phyloP scores from a whole-genome alignment of 1,140 invertebrate genomes.

The Pinna nobilis region DNA sequence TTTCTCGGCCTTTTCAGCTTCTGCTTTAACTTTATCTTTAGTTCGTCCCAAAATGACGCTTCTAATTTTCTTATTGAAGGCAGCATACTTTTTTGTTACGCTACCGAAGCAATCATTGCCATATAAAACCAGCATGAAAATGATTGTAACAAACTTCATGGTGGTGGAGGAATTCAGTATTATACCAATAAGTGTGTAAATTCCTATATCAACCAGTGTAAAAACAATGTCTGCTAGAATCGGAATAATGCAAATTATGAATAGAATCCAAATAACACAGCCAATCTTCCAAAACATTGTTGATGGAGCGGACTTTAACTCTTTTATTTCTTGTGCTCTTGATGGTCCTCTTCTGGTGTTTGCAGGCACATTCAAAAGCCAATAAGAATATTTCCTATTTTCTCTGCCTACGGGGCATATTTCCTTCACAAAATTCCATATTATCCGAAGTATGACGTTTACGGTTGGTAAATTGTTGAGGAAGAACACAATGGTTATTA shows the following conservation, averaged over 20 bases:
- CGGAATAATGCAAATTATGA: conserved; percentile 52
- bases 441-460: conserved; percentile 12
- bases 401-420: not conserved
- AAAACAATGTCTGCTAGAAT: conserved; percentile 58
- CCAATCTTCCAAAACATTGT: too few relatives aligned
- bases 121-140: conserved; percentile 58
- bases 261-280: conserved; percentile 56
- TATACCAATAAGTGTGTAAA: conserved; percentile 66
- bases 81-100: conserved; percentile 57
- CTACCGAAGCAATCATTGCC: conserved; percentile 52
- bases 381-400: not conserved
- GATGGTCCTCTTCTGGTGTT: not conserved
- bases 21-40: not conserved
- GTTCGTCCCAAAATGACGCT: conserved; percentile 12
- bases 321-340: conserved; percentile 26
- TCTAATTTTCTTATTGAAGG: conserved; percentile 58
- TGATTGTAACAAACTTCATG: conserved; percentile 56
- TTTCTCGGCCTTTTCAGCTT: not conserved
- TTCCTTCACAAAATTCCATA: conserved; percentile 27
- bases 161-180: conserved; percentile 59
- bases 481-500: too few relatives aligned
- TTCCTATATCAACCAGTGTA: conserved; percentile 55
- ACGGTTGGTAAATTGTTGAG: conserved; percentile 21
- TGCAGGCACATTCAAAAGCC: not conserved
- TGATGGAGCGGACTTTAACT: conserved; percentile 35